Base-by-base conservation (phyloP, 2,113 vertebrate species). In the Labrus mixtus region DNA sequence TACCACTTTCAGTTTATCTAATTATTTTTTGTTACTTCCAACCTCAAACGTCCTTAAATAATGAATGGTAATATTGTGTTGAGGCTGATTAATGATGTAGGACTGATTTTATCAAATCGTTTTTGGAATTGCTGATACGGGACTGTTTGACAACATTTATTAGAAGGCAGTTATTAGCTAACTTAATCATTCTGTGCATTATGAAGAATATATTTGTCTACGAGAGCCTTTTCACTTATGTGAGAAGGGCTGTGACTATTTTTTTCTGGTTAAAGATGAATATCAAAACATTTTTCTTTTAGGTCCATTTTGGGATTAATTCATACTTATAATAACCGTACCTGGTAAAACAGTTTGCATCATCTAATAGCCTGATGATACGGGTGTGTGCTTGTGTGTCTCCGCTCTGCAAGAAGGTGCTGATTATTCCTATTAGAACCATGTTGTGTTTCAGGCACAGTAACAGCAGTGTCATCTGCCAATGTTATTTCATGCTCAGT, bases 401-500 rank as follows among this genome's bases (percentile, higher is more conserved):
- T n/a, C 29, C 29, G 56, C 59, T 82, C 48, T 83, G 79, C 76
- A 85, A 86, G 73, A 91, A 91, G 86, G 86, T 90, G 89, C 91
- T 92, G 91, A 94, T 93, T 91, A 91, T 91, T 89, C 76, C 82
- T 90, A 92, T 93, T 94, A 93, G 91, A 93, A 81, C 76, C 75
- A 76, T 91, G 86, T 89, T 92, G 89, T 93, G 91, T 94, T 93
- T 82, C 87, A 89, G 87, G 83, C 90, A 86, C 89, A 85, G 90
- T 92, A 90, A 88, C 90, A 91, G 89, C 91, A 90, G 87, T 93
- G 93, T 93, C 91, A 94, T 94, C 93, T 93, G 92, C 93, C 93
- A 94, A 89, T 93, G 92, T 93, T 93, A 95, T 95, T 95, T 94
- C 93, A 95, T 88, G 93, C 93, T 94, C 89, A 69, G 89, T 86